Evolutionary conservation across 2,113 vertebrate genomes (phyloP), one percentile per base, ranked within the genome.

Genomic region (Mobula hypostoma): DNA sequence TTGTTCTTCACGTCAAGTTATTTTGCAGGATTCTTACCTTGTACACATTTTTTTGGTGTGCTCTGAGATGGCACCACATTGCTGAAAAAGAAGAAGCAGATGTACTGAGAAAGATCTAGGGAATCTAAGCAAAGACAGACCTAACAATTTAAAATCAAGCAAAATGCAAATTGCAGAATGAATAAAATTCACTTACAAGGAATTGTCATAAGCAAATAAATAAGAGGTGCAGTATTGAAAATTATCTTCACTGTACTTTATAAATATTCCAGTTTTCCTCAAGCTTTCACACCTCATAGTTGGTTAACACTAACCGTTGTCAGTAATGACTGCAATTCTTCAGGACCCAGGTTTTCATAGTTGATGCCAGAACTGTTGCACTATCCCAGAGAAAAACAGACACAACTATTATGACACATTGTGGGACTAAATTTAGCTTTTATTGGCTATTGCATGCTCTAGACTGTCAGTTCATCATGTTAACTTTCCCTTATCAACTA

Each of bases 31-130:
- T n/a, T 95, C 96, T 97, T 96, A 99, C 99, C 99, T 98, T 95
- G 98, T 99, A 95, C 99, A 99, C 99, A 99, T 99, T 97, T 99
- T 99, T 98, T 99, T 99, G 95, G 98, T 99, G 96, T 99, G 99
- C 96, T 99, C 99, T 0, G 99, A 99, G 95, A 99, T 98, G 95
- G 99, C 99, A 78, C 98, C 99, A 9, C 99, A 99, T 98, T 99
- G 98, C 99, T 99, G 96, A 29, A 94, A 94, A 96, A 94, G 95
- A 61, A 95, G 94, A 94, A 80, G 94, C 15, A 0, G 63, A 11
- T 27, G 58, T 63, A 72, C 74, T 61, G 74, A 32, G 40, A 94
- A 63, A 24, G 3, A 15, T 32, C 40, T 36, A 56, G 14, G 40
- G 68, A 72, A 93, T 74, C 36, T 74, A 32, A 36, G 14, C 68